These are phyloP conservation scores for Sinonovacula constricta DNA, from an alignment of 1,140 invertebrate genomes.

Conservation along the genomic window DNA sequence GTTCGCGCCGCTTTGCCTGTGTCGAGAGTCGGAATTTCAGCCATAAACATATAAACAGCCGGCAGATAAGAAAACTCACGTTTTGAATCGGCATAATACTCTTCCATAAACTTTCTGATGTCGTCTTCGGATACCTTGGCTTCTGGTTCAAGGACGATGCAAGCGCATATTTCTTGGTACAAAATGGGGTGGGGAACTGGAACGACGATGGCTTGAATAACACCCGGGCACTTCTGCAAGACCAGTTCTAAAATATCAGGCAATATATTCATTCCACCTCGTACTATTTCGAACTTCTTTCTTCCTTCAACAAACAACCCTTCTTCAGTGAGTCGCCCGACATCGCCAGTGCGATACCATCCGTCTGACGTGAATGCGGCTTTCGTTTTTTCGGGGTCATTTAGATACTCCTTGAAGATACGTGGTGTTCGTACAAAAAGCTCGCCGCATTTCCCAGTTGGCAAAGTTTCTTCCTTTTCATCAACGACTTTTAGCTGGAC, in stretches of 20 bases:
- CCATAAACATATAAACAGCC: slow-evolving; percentile 11
- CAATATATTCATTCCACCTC: slow-evolving; percentile 31
- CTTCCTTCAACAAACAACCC: slow-evolving; percentile 36
- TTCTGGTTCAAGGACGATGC: neutral
- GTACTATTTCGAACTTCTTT: slow-evolving; percentile 40
- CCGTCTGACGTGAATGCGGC: slow-evolving; percentile 77
- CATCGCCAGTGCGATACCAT: slow-evolving; percentile 77
- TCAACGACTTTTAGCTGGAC: slow-evolving; percentile 49
- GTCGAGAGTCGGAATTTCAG: neutral
- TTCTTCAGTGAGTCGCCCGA: slow-evolving; percentile 65
- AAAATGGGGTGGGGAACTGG: slow-evolving; percentile 35
- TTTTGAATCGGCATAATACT: neutral
- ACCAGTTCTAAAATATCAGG: slow-evolving; percentile 29
- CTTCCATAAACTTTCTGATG: neutral
- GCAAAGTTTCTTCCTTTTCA: slow-evolving; percentile 8
- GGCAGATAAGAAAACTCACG: neutral
- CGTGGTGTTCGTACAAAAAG: neutral
- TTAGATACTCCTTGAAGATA: slow-evolving; percentile 84
- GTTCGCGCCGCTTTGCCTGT: slow-evolving; percentile 6
- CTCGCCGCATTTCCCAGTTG: slow-evolving; percentile 16
- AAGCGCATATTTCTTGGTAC: slow-evolving; percentile 22
- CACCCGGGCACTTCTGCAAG: neutral
- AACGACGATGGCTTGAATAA: slow-evolving; percentile 26
- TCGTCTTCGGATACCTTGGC: neutral
- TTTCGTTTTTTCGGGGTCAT: slow-evolving; percentile 75